Evolutionary conservation across 2,888 invertebrate genomes (phyloP).

Genomic region (Chaetoderma sp.): DNA sequence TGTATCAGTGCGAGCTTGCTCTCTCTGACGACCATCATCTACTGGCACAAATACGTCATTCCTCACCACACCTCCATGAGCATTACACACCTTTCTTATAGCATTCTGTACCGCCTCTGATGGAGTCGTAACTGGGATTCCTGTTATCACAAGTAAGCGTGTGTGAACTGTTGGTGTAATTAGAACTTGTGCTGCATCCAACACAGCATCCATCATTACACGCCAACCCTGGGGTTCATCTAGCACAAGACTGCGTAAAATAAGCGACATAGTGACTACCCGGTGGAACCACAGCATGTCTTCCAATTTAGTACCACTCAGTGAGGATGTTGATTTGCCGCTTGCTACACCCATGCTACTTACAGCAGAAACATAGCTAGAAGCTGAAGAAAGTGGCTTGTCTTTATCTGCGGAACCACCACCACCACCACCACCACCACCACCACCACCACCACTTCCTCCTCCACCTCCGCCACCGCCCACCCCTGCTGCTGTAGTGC

Average conservation of each 20-base stretch:
- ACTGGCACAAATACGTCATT: slow-evolving; percentile 63
- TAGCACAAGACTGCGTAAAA: slow-evolving; percentile 58
- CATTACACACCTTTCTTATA: slow-evolving; percentile 51
- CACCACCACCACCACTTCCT: slow-evolving; percentile 19
- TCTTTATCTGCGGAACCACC: no score
- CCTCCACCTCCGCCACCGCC: slow-evolving; percentile 15
- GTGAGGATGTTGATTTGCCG: neutral
- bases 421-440: slow-evolving; percentile 11
- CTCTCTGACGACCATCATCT: slow-evolving; percentile 17
- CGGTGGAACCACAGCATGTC: slow-evolving; percentile 66
- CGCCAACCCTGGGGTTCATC: slow-evolving; percentile 56
- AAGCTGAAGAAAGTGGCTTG: slow-evolving; percentile 20
- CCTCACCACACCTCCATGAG: slow-evolving; percentile 60
- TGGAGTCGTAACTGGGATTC: slow-evolving; percentile 55
- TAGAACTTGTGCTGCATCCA: slow-evolving; percentile 55
- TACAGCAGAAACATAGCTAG: slow-evolving; percentile 19
- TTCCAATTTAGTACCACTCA: slow-evolving; percentile 44
- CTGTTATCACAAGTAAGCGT: slow-evolving; percentile 61
- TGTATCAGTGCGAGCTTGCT: neutral
- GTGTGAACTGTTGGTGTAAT: slow-evolving; percentile 52
- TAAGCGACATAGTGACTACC: slow-evolving; percentile 61
- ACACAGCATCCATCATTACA: slow-evolving; percentile 55
- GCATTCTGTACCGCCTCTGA: slow-evolving; percentile 48
- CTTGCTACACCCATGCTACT: slow-evolving; percentile 16
- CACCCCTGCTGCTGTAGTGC: slow-evolving; percentile 28